Evolutionary conservation across 2,113 vertebrate genomes (phyloP), one percentile per base, ranked within the genome.

Genomic region (Ailurus styani): DNA sequence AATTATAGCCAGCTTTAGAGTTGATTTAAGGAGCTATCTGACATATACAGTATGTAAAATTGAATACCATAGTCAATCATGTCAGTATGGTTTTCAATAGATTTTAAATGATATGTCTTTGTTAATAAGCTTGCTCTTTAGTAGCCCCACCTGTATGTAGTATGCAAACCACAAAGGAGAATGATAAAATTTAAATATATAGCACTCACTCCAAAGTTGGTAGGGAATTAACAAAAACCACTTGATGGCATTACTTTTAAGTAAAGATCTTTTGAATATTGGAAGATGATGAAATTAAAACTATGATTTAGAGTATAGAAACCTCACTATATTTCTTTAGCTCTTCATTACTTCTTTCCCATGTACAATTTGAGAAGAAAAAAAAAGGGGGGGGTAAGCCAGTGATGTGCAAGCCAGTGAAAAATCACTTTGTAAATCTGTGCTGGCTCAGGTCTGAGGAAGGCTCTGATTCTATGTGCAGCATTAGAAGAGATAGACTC

Each of bases 21-120:
- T 84, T 96, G 92, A 98, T 97, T 97, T 98, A 97, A 93, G 94
- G 95, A 91, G 87, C 64, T 78, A 54, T 93, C 87, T 97, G 93
- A 97, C 81, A 89, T 64, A 90, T 23, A 97, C 93, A 95, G 75
- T 97, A 91, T 94, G 90, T 81, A 97, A 98, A 95, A 70, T 15
- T 79, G 93, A 95, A 92, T 93, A 96, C 34, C 54, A 34, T 31
- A 86, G 84, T 96, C 93, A 90, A 79, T 97, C 81, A 70, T 64
- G 77, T 90, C 60, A 90, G 82, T 31, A 62, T 47, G 84, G 90
- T 97, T 97, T 97, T 62, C 90, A 97, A 27, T 50, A 93, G 92
- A 77, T 82, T 87, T 96, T 85, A 97, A 96, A 94, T 95, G 79
- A 87, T 89, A n/a, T 78, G 27, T 83, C 64, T 94, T 97, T 97